Evolutionary conservation across 2,888 invertebrate genomes (phyloP).

Genomic region (Teleiodes luculella): DNA sequence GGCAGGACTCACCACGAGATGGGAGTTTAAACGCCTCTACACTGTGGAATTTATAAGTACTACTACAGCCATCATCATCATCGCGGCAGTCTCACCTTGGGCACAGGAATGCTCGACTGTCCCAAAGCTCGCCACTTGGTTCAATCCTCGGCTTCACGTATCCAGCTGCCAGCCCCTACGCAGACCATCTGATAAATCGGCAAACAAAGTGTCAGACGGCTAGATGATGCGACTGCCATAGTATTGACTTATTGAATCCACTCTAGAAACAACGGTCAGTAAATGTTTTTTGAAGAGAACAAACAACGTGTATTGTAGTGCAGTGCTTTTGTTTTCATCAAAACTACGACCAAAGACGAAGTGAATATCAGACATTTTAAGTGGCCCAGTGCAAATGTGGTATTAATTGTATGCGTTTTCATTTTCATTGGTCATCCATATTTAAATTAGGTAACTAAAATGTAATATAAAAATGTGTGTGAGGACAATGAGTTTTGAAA

Average conservation of each 20-base stretch:
- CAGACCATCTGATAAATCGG: no score
- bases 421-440: conserved; percentile 2
- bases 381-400: conserved; percentile 9
- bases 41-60: no score
- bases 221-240: no score
- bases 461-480: not conserved
- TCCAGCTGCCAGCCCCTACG: no score
- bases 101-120: no score
- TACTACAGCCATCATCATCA: no score
- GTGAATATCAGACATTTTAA: not conserved
- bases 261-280: not conserved
- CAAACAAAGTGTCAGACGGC: no score
- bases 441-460: not conserved
- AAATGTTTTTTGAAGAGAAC: not conserved
- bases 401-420: not conserved
- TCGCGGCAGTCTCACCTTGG: no score
- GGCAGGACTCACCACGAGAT: conserved; percentile 63
- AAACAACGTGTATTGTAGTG: not conserved
- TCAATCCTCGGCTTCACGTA: no score
- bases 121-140: no score
- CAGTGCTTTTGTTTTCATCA: conserved; percentile 3
- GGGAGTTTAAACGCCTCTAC: conserved; percentile 48
- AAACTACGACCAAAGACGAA: not conserved
- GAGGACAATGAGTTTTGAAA: not conserved
- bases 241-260: no score